phyloP scores from a whole-genome alignment of 2,797 vertebrate genomes.

The Acipenser oxyrinchus region DNA sequence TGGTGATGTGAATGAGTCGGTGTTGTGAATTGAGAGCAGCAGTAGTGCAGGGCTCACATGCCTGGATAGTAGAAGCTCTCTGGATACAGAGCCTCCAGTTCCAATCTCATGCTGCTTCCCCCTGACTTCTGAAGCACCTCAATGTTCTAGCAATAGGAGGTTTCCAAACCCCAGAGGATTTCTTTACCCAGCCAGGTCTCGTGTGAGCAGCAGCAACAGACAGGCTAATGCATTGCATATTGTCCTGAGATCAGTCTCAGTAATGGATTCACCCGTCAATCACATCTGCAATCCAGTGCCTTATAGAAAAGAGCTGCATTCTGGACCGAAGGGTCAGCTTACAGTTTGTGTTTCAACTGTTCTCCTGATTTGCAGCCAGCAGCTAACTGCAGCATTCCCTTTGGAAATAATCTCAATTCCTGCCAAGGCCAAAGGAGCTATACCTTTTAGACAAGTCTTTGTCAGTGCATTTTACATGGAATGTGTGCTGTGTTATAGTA shows the following conservation, averaged over 20 bases:
- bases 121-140: conserved; percentile 21
- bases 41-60: no score
- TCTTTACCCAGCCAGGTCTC: conserved; percentile 24
- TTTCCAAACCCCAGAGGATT: conserved; percentile 9
- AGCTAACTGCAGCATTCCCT: conserved; percentile 35
- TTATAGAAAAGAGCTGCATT: conserved; percentile 28
- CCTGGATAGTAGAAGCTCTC: no score
- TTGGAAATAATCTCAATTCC: conserved; percentile 35
- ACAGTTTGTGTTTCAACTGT: conserved; percentile 40
- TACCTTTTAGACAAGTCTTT: no score
- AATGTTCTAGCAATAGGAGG: conserved; percentile 19
- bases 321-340: conserved; percentile 41
- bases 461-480: no score
- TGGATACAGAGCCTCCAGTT: no score
- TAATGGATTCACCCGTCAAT: background rate
- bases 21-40: no score
- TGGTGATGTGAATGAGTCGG: no score
- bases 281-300: background rate
- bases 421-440: background rate
- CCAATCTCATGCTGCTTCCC: background rate
- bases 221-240: conserved; percentile 1
- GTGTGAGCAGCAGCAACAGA: conserved; percentile 30
- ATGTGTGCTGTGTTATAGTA: no score
- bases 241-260: background rate
- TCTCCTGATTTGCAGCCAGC: conserved; percentile 39